These are phyloP conservation scores for Anolis sagrei DNA, from an alignment of 2,113 vertebrate genomes.

Conservation along the genomic window DNA sequence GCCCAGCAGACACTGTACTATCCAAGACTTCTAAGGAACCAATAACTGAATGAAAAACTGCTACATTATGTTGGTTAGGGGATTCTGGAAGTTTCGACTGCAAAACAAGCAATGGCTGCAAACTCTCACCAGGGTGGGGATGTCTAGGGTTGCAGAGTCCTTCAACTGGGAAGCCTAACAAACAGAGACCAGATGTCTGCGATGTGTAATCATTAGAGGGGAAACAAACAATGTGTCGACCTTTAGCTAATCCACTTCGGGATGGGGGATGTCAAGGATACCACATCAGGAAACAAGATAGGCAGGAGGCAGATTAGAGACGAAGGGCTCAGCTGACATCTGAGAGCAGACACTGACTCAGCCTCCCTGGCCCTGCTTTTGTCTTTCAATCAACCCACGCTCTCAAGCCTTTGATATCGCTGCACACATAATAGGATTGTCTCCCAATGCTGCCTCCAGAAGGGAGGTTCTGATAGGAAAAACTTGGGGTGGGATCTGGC, in stretches of 20 bases:
- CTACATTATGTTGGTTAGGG: background rate
- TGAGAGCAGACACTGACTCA: background rate
- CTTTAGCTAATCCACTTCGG: background rate
- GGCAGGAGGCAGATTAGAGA: background rate
- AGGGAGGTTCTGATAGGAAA: background rate
- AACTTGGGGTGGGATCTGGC: background rate
- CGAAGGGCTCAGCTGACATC: background rate
- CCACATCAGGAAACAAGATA: background rate
- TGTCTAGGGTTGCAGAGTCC: background rate
- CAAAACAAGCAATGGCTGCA: background rate
- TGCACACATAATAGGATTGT: background rate
- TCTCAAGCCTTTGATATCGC: background rate
- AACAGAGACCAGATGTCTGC: background rate
- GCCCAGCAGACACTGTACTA: too few species aligned
- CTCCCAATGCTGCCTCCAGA: background rate
- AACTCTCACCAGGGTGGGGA: background rate
- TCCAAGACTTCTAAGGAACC: too few species aligned
- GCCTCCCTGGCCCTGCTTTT: background rate
- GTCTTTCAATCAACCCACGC: background rate
- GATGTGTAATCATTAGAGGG: background rate
- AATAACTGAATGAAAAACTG: too few species aligned
- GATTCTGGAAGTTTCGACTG: background rate
- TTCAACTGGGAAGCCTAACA: background rate
- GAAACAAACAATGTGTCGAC: background rate
- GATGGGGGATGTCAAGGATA: background rate